Evolutionary conservation across 2,797 vertebrate species (phyloP).

Genomic region (Fundulus diaphanus): DNA sequence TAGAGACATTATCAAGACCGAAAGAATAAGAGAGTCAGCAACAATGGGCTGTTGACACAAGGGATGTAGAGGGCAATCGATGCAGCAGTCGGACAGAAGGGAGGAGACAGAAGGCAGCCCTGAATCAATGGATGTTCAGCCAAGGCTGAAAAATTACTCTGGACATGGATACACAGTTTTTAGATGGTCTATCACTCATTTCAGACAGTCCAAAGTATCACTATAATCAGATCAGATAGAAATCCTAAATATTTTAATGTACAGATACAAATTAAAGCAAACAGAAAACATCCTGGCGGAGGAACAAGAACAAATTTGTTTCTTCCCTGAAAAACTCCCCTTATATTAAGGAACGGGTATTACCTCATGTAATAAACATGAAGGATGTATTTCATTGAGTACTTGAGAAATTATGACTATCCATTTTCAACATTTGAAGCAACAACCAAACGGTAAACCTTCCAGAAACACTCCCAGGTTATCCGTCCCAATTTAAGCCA

Average conservation of each 20-base stretch:
- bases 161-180: background rate
- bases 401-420: no score
- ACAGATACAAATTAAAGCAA: no score
- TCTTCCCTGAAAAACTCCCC: no score
- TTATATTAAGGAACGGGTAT: background rate
- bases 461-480: background rate
- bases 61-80: constrained; percentile 44
- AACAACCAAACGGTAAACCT: background rate
- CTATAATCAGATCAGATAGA: background rate
- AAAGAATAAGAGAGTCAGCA: constrained; percentile 30
- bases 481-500: background rate
- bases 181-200: background rate
- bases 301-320: no score
- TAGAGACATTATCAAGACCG: constrained; percentile 49
- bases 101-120: constrained; percentile 26
- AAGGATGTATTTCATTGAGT: no score
- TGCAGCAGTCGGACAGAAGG: constrained; percentile 37
- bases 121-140: constrained; percentile 12
- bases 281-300: no score
- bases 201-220: background rate
- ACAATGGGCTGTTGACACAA: constrained; percentile 31
- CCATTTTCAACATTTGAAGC: background rate
- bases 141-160: constrained; percentile 2
- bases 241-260: background rate
- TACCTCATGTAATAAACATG: background rate